phyloP scores from a whole-genome alignment of 1,140 invertebrate species.

The Drosophila willistoni region DNA sequence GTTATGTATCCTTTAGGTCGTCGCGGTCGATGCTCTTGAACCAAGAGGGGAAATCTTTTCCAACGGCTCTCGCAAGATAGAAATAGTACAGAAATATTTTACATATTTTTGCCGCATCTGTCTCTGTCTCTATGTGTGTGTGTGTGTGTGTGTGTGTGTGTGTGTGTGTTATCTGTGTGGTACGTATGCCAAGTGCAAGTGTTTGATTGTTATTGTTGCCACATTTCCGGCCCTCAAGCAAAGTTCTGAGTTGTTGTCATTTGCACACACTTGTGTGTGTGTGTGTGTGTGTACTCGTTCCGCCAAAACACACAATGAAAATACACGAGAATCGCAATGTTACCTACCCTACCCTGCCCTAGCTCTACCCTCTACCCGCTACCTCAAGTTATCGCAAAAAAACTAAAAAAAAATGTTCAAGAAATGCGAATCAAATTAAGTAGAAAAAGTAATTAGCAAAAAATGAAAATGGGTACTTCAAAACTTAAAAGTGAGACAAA shows the following conservation, averaged over 20 bases:
- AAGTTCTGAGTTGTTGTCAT: constrained; percentile 24
- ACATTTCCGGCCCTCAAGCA: constrained; percentile 55
- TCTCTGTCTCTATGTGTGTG: background rate
- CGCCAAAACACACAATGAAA: constrained; percentile 1
- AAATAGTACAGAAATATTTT: constrained; percentile 3
- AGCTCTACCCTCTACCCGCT: no score
- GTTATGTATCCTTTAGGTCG: no score
- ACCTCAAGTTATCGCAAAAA: background rate
- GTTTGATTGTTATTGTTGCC: constrained; percentile 38
- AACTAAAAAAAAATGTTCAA: background rate
- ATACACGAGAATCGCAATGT: constrained; percentile 5
- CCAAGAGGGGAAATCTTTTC: background rate
- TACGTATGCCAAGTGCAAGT: constrained; percentile 1
- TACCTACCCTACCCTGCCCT: background rate
- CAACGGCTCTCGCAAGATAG: background rate
- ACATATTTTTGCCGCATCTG: constrained; percentile 11
- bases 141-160: constrained; percentile 7
- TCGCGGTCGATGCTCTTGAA: no score
- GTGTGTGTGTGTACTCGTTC: background rate
- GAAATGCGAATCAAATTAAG: background rate
- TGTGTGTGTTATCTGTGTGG: constrained; percentile 17
- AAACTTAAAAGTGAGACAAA: no score
- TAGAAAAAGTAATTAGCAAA: background rate
- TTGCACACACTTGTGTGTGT: constrained; percentile 5
- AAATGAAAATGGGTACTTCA: background rate